These are phyloP conservation scores for Sipha maydis DNA, from an alignment of 2,888 invertebrate genomes.

Conservation along the genomic window DNA sequence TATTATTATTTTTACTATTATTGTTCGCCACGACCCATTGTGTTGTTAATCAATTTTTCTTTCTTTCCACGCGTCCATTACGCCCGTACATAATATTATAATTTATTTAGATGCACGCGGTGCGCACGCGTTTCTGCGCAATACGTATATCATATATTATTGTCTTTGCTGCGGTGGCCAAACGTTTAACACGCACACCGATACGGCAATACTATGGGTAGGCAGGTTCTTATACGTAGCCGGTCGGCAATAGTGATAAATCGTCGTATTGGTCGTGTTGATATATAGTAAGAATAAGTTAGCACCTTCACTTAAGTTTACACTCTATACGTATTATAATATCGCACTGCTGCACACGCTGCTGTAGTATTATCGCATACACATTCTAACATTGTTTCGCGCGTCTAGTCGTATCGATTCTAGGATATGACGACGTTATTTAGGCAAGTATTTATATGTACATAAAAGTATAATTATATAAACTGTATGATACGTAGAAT, in stretches of 20 bases:
- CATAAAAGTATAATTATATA: no score
- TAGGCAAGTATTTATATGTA: not conserved
- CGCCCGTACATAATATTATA: not conserved
- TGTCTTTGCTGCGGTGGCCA: not conserved
- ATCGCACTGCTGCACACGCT: no score
- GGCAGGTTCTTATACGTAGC: not conserved
- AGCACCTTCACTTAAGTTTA: no score
- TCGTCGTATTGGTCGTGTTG: not conserved
- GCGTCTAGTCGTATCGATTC: not conserved
- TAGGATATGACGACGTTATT: not conserved
- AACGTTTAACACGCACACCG: not conserved
- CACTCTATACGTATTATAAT: no score
- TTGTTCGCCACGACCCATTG: slow-evolving; percentile 49
- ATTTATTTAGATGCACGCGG: not conserved
- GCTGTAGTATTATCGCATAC: not conserved
- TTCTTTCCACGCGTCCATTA: slow-evolving; percentile 21
- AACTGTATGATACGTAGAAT: no score
- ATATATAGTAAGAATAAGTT: not conserved
- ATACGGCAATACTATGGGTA: not conserved
- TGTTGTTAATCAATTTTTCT: slow-evolving; percentile 34
- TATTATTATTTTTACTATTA: not conserved
- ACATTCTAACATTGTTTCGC: not conserved
- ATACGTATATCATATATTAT: not conserved
- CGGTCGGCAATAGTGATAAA: not conserved
- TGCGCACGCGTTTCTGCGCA: not conserved